phyloP scores from a whole-genome alignment of 2,888 invertebrate species.

The Isotomurus palustris region DNA sequence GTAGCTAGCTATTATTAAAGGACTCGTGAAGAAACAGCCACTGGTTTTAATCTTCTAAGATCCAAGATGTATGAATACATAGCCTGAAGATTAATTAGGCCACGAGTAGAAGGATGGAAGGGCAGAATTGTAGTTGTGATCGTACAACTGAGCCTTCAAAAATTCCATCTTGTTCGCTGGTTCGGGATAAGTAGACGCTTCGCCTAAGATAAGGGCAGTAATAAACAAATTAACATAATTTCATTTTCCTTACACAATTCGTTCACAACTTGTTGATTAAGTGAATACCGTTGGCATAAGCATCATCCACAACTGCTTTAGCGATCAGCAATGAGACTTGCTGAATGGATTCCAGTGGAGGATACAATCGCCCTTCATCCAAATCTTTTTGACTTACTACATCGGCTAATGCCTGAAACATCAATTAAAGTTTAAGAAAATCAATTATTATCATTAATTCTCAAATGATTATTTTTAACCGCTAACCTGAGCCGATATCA shows the following conservation, averaged over 20 bases:
- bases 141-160: conserved; percentile 70
- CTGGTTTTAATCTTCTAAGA: too few relatives aligned
- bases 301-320: conserved; percentile 76
- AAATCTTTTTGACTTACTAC: conserved; percentile 79
- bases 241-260: too few relatives aligned
- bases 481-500: conserved; percentile 67
- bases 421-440: too few relatives aligned
- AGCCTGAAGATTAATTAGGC: conserved; percentile 40
- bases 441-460: not conserved
- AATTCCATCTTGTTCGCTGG: conserved; percentile 69
- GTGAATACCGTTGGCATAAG: conserved; percentile 73
- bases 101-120: conserved; percentile 47
- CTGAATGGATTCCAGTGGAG: conserved; percentile 74
- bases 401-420: conserved; percentile 65
- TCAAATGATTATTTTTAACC: not conserved
- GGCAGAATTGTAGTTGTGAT: conserved; percentile 64
- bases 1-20: too few relatives aligned
- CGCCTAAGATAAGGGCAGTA: too few relatives aligned
- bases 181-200: conserved; percentile 78
- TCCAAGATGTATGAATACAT: not conserved
- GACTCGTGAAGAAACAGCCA: too few relatives aligned
- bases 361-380: conserved; percentile 83
- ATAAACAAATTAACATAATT: not conserved
- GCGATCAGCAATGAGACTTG: conserved; percentile 90
- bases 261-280: not conserved